These are phyloP conservation scores for Dascyllus trimaculatus DNA, from an alignment of 2,113 vertebrate species.

Conservation along the genomic window DNA sequence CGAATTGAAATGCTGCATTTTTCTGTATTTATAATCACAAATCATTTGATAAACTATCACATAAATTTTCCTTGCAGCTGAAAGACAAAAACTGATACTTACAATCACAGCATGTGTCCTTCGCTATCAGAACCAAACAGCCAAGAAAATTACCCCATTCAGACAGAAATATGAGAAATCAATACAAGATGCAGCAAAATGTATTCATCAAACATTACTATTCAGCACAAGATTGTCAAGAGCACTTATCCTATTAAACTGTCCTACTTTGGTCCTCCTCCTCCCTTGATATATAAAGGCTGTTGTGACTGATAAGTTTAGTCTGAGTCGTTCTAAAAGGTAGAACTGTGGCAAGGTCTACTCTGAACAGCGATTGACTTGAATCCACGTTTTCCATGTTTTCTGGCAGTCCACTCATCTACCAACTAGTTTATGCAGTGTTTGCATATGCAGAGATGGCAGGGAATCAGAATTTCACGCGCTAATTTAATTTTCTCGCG, in stretches of 20 bases:
- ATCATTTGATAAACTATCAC: no score
- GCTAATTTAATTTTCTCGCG: slow-evolving; percentile 21
- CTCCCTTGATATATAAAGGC: not conserved
- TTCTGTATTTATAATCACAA: no score
- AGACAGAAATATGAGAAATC: slow-evolving; percentile 29
- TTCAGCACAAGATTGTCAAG: slow-evolving; percentile 11
- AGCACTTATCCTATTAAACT: slow-evolving; percentile 20
- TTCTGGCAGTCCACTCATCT: not conserved
- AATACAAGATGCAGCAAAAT: not conserved
- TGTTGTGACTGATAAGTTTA: not conserved
- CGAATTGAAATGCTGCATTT: not conserved
- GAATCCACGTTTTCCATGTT: not conserved
- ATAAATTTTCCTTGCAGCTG: not conserved
- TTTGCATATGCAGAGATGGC: not conserved
- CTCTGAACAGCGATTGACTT: not conserved
- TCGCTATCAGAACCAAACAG: not conserved
- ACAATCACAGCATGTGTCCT: not conserved
- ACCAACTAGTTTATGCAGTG: not conserved
- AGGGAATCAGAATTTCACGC: slow-evolving; percentile 13
- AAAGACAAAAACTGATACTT: not conserved
- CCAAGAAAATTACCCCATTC: not conserved
- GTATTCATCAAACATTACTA: not conserved
- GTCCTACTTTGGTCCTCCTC: not conserved
- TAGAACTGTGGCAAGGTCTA: not conserved
- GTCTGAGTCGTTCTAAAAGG: not conserved